Percentiles rank a stretch among this genome's conserved stretches.
phyloP scores from a whole-genome alignment of 2,113 vertebrate genomes.

The Dolichallabes microphthalmus region DNA sequence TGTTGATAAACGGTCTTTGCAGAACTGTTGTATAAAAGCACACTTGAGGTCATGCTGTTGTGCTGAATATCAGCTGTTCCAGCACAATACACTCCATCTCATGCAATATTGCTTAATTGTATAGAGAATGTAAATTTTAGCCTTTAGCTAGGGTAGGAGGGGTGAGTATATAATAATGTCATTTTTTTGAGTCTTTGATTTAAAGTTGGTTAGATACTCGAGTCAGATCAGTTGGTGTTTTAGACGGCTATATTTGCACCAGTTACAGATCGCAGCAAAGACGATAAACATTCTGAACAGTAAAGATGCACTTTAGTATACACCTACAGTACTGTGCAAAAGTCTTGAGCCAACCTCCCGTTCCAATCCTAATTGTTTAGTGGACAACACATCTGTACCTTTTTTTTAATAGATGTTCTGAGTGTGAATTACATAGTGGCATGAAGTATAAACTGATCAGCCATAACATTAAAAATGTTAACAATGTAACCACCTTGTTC shows the following conservation, averaged over 20 bases:
- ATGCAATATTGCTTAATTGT: too few species aligned
- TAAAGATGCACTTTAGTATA: neutral
- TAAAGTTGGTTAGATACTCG: slow-evolving; percentile 71
- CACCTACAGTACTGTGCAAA: neutral
- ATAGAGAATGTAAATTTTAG: neutral
- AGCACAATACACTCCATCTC: too few species aligned
- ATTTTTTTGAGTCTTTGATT: slow-evolving; percentile 74
- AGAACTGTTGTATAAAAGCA: too few species aligned
- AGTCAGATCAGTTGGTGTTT: slow-evolving; percentile 58
- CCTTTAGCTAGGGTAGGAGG: neutral
- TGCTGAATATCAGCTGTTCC: too few species aligned
- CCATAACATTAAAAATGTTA: too few species aligned
- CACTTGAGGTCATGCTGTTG: too few species aligned
- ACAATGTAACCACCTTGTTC: too few species aligned
- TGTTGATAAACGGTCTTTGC: too few species aligned
- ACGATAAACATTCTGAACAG: neutral
- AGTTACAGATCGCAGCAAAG: neutral
- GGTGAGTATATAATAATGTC: slow-evolving; percentile 57
- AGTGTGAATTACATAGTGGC: neutral
- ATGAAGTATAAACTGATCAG: neutral
- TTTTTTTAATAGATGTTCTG: neutral
- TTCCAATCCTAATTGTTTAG: neutral
- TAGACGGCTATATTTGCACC: neutral
- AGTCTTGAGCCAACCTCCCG: too few species aligned
- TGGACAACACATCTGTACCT: neutral